Evolutionary conservation across 2,797 vertebrate species (phyloP), one percentile per base, ranked within the genome.

Genomic region (Falco cherrug): DNA sequence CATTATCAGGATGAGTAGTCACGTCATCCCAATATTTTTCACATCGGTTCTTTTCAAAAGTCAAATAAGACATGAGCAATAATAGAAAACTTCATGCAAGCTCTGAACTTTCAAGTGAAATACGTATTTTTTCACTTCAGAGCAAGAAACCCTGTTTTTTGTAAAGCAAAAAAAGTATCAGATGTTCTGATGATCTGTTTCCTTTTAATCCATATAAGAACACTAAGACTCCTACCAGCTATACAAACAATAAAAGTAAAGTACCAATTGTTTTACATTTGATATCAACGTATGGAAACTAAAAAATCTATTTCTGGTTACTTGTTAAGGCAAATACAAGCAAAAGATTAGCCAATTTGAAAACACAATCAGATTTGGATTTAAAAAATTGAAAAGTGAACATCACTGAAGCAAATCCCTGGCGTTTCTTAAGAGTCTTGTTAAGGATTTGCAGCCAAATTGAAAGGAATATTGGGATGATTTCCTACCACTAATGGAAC

Each of bases 1-100:
- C 97, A 98, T 98, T 98, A 98, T 98, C 97, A 97, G 98, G 98
- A 98, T 98, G 98, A 98, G 96, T 98, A 98, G 97, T 95, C 97
- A 98, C 13, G 97, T 98, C 98, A 98, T 98, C 97, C 97, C 57
- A 97, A 98, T 94, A 96, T 95, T 98, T 98, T 98, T 98, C 98
- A 97, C 92, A 97, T 96, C 94, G 96, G 81, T 98, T 98, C 92
- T 95, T 95, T 97, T 82, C 94, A 96, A 97, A 97, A 97, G 91
- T 79, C 92, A 95, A 87, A 96, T 96, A 94, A 73, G 88, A 98
- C 75, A 0, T 82, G 89, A 97, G 90, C 31, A 95, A 61, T 59
- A 94, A 63, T n/a, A 77, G 74, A 70, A 88, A 89, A 87, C 43
- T 76, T 92, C 56, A 70, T 19, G 51, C 20, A 77, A 79, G 56